These are phyloP conservation scores for Capitella teleta DNA, from an alignment of 1,140 invertebrate species.

Conservation along the genomic window DNA sequence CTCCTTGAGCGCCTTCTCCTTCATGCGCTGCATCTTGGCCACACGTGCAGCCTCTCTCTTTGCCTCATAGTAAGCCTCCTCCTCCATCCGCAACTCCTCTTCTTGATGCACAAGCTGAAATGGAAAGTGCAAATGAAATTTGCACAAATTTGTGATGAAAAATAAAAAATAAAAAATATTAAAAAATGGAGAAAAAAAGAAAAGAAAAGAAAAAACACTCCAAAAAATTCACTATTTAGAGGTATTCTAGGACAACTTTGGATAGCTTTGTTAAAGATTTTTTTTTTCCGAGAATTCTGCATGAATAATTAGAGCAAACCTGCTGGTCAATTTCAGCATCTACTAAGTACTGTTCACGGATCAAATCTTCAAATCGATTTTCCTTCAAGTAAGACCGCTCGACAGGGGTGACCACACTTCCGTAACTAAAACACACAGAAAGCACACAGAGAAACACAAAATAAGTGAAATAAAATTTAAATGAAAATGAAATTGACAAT, in stretches of 20 bases:
- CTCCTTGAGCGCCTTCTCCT: slow-evolving; percentile 22
- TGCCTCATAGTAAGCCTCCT: slow-evolving; percentile 35
- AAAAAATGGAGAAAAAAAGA: too few relatives aligned
- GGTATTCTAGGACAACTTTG: too few relatives aligned
- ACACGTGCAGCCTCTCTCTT: slow-evolving; percentile 28
- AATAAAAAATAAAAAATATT: too few relatives aligned
- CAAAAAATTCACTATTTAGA: too few relatives aligned
- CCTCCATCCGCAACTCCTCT: slow-evolving; percentile 30
- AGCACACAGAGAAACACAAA: too few relatives aligned
- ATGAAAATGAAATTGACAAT: too few relatives aligned
- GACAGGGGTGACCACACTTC: not conserved
- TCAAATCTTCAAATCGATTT: slow-evolving; percentile 25
- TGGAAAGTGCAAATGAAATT: too few relatives aligned
- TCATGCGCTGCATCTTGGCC: slow-evolving; percentile 24
- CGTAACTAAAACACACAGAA: not conserved
- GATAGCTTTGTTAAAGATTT: too few relatives aligned
- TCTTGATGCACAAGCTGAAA: slow-evolving; percentile 31
- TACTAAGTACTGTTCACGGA: slow-evolving; percentile 25
- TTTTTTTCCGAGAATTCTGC: not conserved
- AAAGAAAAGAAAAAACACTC: too few relatives aligned
- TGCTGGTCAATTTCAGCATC: slow-evolving; percentile 29
- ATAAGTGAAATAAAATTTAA: too few relatives aligned
- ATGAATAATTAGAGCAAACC: too few relatives aligned
- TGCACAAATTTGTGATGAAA: not conserved
- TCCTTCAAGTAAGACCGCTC: slow-evolving; percentile 25